Conservation (phyloP, 2,113 vertebrate species). For the Cochlearius cochlearius region DNA sequence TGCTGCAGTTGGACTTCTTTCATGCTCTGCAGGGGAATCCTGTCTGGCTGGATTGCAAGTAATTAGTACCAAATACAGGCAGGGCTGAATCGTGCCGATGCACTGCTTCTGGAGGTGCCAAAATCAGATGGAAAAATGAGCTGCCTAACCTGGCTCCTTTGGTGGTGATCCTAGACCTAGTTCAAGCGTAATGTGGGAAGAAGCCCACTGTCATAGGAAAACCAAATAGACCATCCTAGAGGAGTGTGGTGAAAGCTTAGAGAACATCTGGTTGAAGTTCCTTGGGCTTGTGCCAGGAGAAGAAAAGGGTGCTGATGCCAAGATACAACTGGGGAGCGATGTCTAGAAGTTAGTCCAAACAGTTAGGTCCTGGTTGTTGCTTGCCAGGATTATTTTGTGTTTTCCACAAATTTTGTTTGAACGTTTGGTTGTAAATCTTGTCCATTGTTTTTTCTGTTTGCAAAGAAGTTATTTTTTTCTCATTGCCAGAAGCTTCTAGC, state of each 20-base stretch:
- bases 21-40: background rate
- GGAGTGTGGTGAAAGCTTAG: background rate
- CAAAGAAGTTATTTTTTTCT: background rate
- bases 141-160: background rate
- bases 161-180: background rate
- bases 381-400: background rate
- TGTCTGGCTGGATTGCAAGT: background rate
- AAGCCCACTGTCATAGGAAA: background rate
- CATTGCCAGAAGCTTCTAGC: background rate
- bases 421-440: background rate
- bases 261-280: background rate
- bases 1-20: background rate
- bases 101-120: background rate
- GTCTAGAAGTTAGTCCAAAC: background rate
- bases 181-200: background rate
- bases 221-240: background rate
- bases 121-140: background rate
- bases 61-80: background rate
- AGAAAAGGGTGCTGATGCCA: background rate
- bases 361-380: background rate
- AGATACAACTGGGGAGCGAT: rapidly evolving
- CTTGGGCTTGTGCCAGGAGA: background rate
- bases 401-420: background rate
- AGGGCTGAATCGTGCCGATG: background rate
- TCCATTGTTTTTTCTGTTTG: background rate